These are phyloP conservation scores for Xenopus borealis DNA, from an alignment of 2,113 vertebrate species.

Conservation along the genomic window DNA sequence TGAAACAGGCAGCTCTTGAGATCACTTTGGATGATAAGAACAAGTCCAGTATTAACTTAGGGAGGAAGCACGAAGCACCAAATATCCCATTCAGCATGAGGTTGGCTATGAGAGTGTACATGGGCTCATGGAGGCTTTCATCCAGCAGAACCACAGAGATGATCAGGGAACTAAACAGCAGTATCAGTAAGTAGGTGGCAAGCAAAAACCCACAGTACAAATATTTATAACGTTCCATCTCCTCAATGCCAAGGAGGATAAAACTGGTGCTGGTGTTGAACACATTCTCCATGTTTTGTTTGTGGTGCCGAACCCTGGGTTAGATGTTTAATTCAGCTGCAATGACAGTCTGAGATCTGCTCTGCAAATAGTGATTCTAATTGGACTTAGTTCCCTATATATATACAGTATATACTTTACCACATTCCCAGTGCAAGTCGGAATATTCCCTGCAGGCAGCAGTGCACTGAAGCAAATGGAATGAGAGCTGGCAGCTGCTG, in stretches of 20 bases:
- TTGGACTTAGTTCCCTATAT: too few species aligned
- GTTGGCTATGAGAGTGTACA: constrained; percentile 15
- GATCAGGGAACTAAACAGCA: constrained; percentile 1
- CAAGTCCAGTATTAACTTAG: constrained; percentile 7
- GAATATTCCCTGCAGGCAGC: too few species aligned
- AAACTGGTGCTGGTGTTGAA: background rate
- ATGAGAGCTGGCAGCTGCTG: too few species aligned
- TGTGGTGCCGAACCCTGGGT: too few species aligned
- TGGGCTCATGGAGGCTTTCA: constrained; percentile 15
- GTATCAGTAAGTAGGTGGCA: background rate
- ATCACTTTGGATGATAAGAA: constrained; percentile 5
- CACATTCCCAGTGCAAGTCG: too few species aligned
- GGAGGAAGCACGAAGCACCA: background rate
- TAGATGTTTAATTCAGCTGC: too few species aligned
- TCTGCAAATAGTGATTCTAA: too few species aligned
- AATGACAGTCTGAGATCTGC: too few species aligned
- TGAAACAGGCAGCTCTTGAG: background rate
- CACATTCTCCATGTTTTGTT: constrained; percentile 11
- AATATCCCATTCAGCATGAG: constrained; percentile 12
- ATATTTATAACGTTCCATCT: constrained; percentile 20
- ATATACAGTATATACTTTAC: too few species aligned
- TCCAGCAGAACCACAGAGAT: background rate
- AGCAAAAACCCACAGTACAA: background rate
- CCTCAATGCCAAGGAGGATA: constrained; percentile 8
- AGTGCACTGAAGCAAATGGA: too few species aligned